Evolutionary conservation across 1,140 invertebrate genomes (phyloP).

Genomic region (Habropoda laboriosa): DNA sequence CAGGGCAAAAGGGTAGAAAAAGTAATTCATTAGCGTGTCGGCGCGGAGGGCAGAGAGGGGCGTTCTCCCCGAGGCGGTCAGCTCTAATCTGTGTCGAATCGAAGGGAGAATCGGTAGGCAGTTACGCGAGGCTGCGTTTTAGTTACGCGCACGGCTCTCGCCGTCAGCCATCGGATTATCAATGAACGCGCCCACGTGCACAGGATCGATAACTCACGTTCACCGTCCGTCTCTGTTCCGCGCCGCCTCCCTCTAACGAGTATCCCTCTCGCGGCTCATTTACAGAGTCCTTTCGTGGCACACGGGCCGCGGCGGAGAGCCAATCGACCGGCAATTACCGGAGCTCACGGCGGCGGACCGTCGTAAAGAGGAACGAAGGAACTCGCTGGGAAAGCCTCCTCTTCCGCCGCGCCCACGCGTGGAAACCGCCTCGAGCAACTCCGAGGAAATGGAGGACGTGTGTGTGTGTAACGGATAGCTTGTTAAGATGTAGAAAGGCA

Average conservation of each 20-base stretch:
- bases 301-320: constrained; percentile 20
- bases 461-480: not conserved
- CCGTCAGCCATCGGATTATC: constrained; percentile 66
- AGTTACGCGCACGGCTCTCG: constrained; percentile 51
- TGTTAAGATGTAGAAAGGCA: not conserved
- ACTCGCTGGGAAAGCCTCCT: constrained; percentile 57
- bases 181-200: constrained; percentile 71
- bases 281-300: constrained; percentile 45
- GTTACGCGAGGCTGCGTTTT: constrained; percentile 42
- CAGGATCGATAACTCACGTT: constrained; percentile 56
- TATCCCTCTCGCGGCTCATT: constrained; percentile 43
- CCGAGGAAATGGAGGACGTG: constrained; percentile 2
- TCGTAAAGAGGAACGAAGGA: constrained; percentile 54
- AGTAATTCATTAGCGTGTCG: constrained; percentile 1
- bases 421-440: constrained; percentile 48
- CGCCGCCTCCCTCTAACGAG: not conserved
- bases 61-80: not conserved
- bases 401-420: constrained; percentile 50
- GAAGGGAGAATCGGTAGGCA: not conserved
- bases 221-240: not conserved
- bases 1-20: not conserved
- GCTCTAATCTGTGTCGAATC: constrained; percentile 7
- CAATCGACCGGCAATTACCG: constrained; percentile 60
- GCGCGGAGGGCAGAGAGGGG: not conserved
- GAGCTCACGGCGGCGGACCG: constrained; percentile 44